phyloP scores from a whole-genome alignment of 2,888 invertebrate genomes.

The Harmothoe impar region DNA sequence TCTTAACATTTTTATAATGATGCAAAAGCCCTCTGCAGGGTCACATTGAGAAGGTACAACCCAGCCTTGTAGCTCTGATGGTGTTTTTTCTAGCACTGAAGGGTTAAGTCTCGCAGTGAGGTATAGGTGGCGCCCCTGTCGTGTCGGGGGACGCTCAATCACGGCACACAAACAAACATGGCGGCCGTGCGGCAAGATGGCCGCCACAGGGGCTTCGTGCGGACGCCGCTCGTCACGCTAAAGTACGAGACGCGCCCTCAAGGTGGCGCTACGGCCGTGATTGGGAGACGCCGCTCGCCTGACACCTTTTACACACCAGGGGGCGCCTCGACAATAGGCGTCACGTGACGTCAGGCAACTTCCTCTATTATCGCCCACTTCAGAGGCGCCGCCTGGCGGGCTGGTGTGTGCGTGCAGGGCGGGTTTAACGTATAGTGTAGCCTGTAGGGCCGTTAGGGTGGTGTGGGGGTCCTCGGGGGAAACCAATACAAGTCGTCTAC shows the following conservation, averaged over 20 bases:
- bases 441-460: background rate
- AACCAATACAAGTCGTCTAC: constrained; percentile 1
- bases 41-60: too few relatives aligned
- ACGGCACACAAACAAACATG: background rate
- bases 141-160: background rate
- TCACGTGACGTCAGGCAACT: constrained; percentile 44
- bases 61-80: too few relatives aligned
- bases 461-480: background rate
- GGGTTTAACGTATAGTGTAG: background rate
- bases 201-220: background rate
- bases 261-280: constrained; percentile 2
- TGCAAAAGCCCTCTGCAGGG: too few relatives aligned
- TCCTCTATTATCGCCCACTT: constrained; percentile 18
- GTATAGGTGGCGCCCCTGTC: too few relatives aligned
- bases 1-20: too few relatives aligned
- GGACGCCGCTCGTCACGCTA: constrained; percentile 24
- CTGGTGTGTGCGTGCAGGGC: background rate
- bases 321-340: background rate
- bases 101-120: too few relatives aligned
- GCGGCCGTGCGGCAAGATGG: background rate
- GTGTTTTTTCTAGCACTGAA: too few relatives aligned
- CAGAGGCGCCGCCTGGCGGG: constrained; percentile 43
- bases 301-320: constrained; percentile 45
- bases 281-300: constrained; percentile 20
- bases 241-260: background rate